Evolutionary conservation across 2,113 vertebrate genomes (phyloP).

Genomic region (Carassius auratus): DNA sequence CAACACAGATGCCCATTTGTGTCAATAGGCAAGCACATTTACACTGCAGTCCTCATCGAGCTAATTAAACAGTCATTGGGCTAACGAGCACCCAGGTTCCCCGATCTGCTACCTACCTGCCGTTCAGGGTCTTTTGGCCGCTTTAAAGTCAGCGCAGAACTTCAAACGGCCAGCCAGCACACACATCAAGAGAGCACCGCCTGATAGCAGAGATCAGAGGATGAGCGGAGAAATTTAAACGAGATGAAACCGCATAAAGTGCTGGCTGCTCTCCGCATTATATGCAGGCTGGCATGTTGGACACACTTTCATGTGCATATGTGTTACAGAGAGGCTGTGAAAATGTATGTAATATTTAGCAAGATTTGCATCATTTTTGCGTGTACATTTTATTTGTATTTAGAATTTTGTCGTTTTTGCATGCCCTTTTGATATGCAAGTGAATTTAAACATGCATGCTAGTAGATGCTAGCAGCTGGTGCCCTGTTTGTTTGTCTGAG

Average conservation of each 20-base stretch:
- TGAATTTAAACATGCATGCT: background rate
- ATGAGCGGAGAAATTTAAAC: constrained; percentile 67
- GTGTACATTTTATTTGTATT: background rate
- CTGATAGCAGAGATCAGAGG: constrained; percentile 59
- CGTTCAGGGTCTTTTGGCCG: constrained; percentile 18
- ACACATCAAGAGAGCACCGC: constrained; percentile 44
- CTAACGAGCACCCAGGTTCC: constrained; percentile 27
- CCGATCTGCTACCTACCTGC: constrained; percentile 20
- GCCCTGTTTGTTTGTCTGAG: constrained; percentile 39
- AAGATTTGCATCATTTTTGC: background rate
- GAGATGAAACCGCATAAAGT: constrained; percentile 57
- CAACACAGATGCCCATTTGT: constrained; percentile 38
- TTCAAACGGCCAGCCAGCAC: constrained; percentile 44
- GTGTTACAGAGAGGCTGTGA: background rate
- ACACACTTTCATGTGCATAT: background rate
- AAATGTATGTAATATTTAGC: background rate
- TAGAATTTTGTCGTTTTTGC: background rate
- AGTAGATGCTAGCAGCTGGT: constrained; percentile 23
- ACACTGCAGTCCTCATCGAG: constrained; percentile 20
- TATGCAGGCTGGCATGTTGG: constrained; percentile 9
- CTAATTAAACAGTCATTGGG: constrained; percentile 46
- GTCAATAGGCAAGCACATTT: constrained; percentile 28
- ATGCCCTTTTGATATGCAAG: constrained; percentile 14
- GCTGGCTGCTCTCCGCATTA: background rate
- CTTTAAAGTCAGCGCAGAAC: constrained; percentile 52